Percentiles rank a stretch among this genome's conserved stretches.
Evolutionary conservation across 2,797 vertebrate genomes (phyloP).

Genomic region (Eleutherodactylus coqui): DNA sequence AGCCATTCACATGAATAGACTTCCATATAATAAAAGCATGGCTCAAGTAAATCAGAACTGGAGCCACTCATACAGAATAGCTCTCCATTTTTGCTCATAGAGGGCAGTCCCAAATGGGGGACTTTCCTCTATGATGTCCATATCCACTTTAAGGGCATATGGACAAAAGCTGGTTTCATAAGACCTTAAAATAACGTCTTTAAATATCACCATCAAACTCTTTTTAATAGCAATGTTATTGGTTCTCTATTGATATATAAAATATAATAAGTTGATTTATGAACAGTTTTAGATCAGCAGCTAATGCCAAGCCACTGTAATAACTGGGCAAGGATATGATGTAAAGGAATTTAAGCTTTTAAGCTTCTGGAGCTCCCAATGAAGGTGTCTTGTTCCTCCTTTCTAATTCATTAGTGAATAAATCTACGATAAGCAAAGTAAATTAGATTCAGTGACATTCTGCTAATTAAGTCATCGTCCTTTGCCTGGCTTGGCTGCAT

Average conservation of each 20-base stretch:
- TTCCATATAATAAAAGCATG: no score
- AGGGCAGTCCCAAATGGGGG: no score
- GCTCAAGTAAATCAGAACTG: no score
- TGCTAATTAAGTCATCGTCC: constrained; percentile 93
- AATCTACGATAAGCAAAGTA: constrained; percentile 84
- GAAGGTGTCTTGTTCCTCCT: constrained; percentile 74
- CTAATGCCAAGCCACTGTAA: constrained; percentile 39
- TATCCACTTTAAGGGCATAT: no score
- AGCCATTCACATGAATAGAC: no score
- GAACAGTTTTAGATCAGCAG: background rate
- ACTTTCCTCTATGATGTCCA: no score
- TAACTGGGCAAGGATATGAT: constrained; percentile 60
- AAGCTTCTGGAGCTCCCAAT: constrained; percentile 68
- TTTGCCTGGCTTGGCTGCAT: constrained; percentile 82
- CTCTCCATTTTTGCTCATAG: no score
- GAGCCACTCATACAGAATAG: no score
- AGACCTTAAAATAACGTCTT: background rate
- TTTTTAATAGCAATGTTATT: background rate
- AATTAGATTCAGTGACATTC: constrained; percentile 93
- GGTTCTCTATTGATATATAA: background rate
- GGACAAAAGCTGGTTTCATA: no score
- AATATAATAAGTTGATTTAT: background rate
- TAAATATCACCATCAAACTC: background rate
- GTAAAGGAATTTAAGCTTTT: constrained; percentile 67
- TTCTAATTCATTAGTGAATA: constrained; percentile 77